Conservation (phyloP, 2,113 vertebrate species). For the Xiphophorus couchianus region DNA sequence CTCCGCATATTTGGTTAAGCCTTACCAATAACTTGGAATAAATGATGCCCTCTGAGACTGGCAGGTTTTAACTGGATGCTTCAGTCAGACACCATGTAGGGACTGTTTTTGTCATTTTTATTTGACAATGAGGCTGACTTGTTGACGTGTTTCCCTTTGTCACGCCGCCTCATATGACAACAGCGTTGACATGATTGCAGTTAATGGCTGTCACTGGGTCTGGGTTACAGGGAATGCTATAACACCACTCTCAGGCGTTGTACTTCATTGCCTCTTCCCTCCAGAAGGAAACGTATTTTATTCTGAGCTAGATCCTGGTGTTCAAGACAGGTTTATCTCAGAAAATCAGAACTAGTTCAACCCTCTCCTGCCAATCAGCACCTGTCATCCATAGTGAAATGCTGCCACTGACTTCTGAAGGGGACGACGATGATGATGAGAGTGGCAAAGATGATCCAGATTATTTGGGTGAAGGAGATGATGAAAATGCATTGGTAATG, state of each 20-base stretch:
- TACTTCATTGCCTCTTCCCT: slow-evolving; percentile 26
- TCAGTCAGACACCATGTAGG: slow-evolving; percentile 53
- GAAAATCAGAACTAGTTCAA: slow-evolving; percentile 37
- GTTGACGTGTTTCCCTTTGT: slow-evolving; percentile 71
- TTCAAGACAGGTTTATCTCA: slow-evolving; percentile 43
- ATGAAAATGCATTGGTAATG: slow-evolving; percentile 29
- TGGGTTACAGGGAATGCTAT: slow-evolving; percentile 37
- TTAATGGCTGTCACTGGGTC: slow-evolving; percentile 70
- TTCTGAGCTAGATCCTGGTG: slow-evolving; percentile 14
- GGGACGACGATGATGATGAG: slow-evolving; percentile 7
- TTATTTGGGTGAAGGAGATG: slow-evolving; percentile 20
- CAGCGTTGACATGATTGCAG: slow-evolving; percentile 71
- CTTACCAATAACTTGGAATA: slow-evolving; percentile 47
- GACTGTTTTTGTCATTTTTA: slow-evolving; percentile 51
- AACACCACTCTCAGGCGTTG: slow-evolving; percentile 61
- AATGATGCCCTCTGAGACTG: slow-evolving; percentile 49
- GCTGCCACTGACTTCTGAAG: not conserved
- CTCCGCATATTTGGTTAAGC: slow-evolving; percentile 54
- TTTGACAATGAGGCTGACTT: slow-evolving; percentile 58
- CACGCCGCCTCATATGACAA: slow-evolving; percentile 66
- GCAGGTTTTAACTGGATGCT: slow-evolving; percentile 53
- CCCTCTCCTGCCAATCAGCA: slow-evolving; percentile 25
- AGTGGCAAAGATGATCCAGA: slow-evolving; percentile 26
- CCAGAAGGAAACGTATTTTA: slow-evolving; percentile 39
- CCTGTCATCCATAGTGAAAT: slow-evolving; percentile 7